Evolutionary conservation across 2,797 vertebrate species (phyloP).

Genomic region (Acestrorhynchus altus): DNA sequence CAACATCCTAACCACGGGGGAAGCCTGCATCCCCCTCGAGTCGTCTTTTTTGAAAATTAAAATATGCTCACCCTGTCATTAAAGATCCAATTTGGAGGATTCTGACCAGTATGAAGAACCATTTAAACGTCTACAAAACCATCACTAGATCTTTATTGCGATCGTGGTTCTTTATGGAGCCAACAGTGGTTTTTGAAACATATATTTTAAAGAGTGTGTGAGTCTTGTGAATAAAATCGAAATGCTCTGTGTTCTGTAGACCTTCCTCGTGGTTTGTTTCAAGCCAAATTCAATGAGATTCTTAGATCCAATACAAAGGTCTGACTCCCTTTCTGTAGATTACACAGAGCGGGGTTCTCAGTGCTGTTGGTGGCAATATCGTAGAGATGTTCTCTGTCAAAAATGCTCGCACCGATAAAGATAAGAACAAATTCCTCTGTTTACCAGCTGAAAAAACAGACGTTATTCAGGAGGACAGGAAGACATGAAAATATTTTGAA

Average conservation of each 20-base stretch:
- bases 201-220: too few species aligned
- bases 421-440: background rate
- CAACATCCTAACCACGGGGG: too few species aligned
- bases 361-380: conserved; percentile 13
- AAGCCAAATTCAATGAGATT: conserved; percentile 29
- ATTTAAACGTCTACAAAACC: too few species aligned
- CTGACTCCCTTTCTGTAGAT: background rate
- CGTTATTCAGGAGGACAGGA: background rate
- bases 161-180: too few species aligned
- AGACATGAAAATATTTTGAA: conserved; percentile 18
- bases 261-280: conserved; percentile 8
- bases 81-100: too few species aligned
- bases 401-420: background rate
- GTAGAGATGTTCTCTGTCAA: conserved; percentile 3
- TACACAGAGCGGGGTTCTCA: background rate
- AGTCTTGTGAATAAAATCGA: conserved; percentile 13
- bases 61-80: too few species aligned
- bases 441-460: background rate
- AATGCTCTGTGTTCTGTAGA: background rate
- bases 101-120: too few species aligned
- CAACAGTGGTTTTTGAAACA: too few species aligned
- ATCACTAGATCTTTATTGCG: too few species aligned
- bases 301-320: conserved; percentile 15
- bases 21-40: too few species aligned
- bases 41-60: too few species aligned